Percentiles rank a stretch among this genome's conserved stretches.
Evolutionary conservation across 2,888 invertebrate genomes (phyloP).

Genomic region (Opisthograptis luteolata): DNA sequence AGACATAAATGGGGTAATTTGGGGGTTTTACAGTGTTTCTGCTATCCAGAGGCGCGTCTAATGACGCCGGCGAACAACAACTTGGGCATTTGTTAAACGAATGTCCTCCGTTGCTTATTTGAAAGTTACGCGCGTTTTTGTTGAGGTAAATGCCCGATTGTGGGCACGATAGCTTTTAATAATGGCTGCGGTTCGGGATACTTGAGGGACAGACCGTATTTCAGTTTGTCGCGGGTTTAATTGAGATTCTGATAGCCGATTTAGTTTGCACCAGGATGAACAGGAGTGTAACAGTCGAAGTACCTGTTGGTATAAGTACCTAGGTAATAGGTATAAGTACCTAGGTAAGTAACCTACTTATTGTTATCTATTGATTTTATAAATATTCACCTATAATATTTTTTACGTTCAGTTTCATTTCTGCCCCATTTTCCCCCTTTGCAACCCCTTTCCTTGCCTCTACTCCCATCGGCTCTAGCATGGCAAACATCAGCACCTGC

Average conservation of each 20-base stretch:
- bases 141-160: slow-evolving; percentile 26
- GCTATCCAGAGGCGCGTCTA: slow-evolving; percentile 23
- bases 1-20: slow-evolving; percentile 37
- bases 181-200: slow-evolving; percentile 5
- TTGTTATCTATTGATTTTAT: too few species aligned
- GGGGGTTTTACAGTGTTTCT: slow-evolving; percentile 36
- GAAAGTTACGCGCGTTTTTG: slow-evolving; percentile 21
- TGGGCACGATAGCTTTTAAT: slow-evolving; percentile 14
- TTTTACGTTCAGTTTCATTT: too few species aligned
- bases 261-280: too few species aligned
- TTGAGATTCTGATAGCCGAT: slow-evolving; percentile 1
- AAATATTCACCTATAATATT: too few species aligned
- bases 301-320: too few species aligned
- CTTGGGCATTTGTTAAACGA: slow-evolving; percentile 28
- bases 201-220: background rate
- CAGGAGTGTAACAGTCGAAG: too few species aligned
- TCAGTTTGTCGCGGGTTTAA: background rate
- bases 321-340: too few species aligned
- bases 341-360: too few species aligned
- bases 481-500: too few species aligned
- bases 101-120: slow-evolving; percentile 23
- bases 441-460: too few species aligned
- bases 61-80: slow-evolving; percentile 22
- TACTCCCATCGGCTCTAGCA: too few species aligned
- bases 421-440: too few species aligned